Evolutionary conservation across 2,113 vertebrate genomes (phyloP), one percentile per base, ranked within the genome.

Genomic region (Geococcyx californianus): DNA sequence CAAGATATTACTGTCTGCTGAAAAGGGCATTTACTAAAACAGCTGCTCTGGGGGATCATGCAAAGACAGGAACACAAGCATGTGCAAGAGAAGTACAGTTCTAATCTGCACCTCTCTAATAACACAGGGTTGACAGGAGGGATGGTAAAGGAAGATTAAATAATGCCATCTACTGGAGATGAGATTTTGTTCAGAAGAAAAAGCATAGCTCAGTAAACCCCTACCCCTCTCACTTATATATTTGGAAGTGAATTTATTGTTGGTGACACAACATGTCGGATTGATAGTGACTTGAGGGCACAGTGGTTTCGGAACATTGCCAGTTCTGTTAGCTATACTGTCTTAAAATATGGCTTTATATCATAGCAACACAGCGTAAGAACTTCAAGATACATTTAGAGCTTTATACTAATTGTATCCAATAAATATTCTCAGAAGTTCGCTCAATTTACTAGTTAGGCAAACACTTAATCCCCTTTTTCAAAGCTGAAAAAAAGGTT

Each of bases 101-200:
- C 56, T 83, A 84, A 94, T 55, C 21, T 63, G 29, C 28, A 59
- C 21, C 51, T 90, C 19, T 5, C 19, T 17, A 94, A 56, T 13
- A 89, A 74, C 40, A 72, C 20, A n/a, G 13, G 13, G 42, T 75
- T 70, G 82, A 85, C 36, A 84, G 80, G 24, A 84, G 28, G 29
- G 13, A 74, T 52, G 18, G 36, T 38, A 64, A 95, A 89, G 21
- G 52, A 89, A 72, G 91, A 97, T 86, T 75, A 95, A 92, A 97
- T 52, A 93, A 92, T 94, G 98, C 98, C 98, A 98, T 93, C 98
- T 98, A 91, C 96, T 98, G 98, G 97, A 97, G 29, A 91, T 7
- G 1, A 81, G 94, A 38, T 90, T 86, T 93, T 93, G 33, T 80
- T 78, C 25, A 72, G 36, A 47, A 88, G 87, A 64, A 95, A 86